Base-by-base conservation (phyloP, 2,888 invertebrate species). In the Imbricaverruca yamaguchii region DNA sequence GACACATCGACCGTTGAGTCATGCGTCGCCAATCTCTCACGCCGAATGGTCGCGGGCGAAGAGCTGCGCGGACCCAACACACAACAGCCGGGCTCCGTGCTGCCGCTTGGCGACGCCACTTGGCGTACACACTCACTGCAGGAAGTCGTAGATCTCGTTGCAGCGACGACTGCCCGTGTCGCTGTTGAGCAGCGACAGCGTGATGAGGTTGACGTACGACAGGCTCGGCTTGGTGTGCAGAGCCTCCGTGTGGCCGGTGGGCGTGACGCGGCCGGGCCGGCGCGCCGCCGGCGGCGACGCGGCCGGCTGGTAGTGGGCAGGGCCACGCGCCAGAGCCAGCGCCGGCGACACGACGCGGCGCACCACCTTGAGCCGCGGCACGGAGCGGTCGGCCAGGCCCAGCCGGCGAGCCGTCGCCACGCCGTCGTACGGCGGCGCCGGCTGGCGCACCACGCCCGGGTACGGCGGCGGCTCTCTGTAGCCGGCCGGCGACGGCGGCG, bases 191-290 rank as follows among this genome's bases (percentile, higher is more conserved):
- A 79, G 79, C 57, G 79, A 11, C 57, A 79, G 79, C 57, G 79
- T 79, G 79, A 79, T 79, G 23, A 79, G 79, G 59, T 79, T 79
- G 23, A 79, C 79, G 59, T 79, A 79, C 57, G 79, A 79, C 57
- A 79, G 79, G 79, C 79, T 79, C 57, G 79, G 79, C 25, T 79
- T 79, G 23, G 79, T 79, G 79, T 79, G 79, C 13, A 7, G 56
- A 15, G 25, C 25, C 25, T 79, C 79, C 13, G 79, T 25, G 23
- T 77, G 55, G 11, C 56, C 77, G 13, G 74, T 74, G 11, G 77
- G 55, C 10, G 77, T n/a, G 53, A 74, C n/a, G 13, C 39, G 39
- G 18, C 53, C 74, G 12, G 11, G 56, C n/a, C 56, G 56, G 56
- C 78, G n/a, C 21, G 56, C 56, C 25, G 57, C 23, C 12, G 56